Evolutionary conservation across 2,797 vertebrate genomes (phyloP).

Genomic region (Avahi laniger): DNA sequence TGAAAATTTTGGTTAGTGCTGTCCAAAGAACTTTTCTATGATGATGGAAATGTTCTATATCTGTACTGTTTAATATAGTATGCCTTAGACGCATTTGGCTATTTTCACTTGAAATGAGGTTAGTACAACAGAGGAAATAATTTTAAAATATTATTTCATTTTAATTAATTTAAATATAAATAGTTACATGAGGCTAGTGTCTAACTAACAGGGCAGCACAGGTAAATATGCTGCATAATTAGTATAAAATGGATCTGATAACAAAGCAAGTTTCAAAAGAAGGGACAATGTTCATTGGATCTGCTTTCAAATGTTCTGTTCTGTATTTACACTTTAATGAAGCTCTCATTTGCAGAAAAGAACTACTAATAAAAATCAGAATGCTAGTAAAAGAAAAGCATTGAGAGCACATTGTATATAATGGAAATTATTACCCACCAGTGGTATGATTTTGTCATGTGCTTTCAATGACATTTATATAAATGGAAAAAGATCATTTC

Average conservation of each 20-base stretch:
- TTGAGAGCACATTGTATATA: neutral
- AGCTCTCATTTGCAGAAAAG: neutral
- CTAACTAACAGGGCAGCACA: neutral
- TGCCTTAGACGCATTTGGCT: neutral
- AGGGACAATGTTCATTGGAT: neutral
- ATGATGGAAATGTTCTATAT: neutral
- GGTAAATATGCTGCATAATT: neutral
- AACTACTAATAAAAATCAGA: neutral
- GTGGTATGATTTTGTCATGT: neutral
- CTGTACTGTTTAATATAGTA: neutral
- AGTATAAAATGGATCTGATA: neutral
- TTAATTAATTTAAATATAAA: neutral
- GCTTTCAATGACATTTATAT: conserved; percentile 58
- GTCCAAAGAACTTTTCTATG: neutral
- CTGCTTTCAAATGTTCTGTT: neutral
- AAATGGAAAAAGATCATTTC: conserved; percentile 54
- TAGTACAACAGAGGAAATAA: neutral
- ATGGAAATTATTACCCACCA: conserved; percentile 13
- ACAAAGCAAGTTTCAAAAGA: neutral
- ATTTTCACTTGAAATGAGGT: neutral
- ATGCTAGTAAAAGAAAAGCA: neutral
- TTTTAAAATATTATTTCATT: neutral
- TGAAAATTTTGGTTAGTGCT: neutral
- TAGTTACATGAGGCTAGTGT: neutral
- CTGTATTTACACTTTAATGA: conserved; percentile 3